A percentile compares a stretch with the other conserved stretches of the same genome.
These are phyloP conservation scores for Paratilapia polleni DNA, from an alignment of 2,113 vertebrate genomes.

Conservation along the genomic window DNA sequence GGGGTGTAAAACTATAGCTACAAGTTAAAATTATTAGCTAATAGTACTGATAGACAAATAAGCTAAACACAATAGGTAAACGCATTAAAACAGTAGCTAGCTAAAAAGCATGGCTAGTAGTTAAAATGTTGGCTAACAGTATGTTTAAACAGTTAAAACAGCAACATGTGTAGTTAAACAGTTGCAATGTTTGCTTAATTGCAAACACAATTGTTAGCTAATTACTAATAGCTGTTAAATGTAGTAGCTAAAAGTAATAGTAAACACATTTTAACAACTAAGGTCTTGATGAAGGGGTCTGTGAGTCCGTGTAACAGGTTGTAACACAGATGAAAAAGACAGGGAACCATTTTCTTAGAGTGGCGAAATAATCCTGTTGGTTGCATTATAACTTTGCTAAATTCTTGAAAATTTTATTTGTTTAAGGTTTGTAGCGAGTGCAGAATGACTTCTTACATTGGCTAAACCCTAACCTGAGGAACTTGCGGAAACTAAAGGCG, in stretches of 20 bases:
- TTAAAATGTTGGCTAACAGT: not conserved
- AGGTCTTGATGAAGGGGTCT: too few relatives aligned
- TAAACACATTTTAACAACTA: too few relatives aligned
- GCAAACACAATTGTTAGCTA: not conserved
- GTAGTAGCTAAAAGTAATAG: not conserved
- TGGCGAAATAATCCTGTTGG: not conserved
- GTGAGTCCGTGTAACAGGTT: too few relatives aligned
- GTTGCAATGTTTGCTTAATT: not conserved
- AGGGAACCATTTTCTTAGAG: too few relatives aligned
- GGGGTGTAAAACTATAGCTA: not conserved
- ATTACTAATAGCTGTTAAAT: fast-evolving
- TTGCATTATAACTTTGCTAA: not conserved
- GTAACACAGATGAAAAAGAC: too few relatives aligned
- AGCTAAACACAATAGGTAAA: not conserved
- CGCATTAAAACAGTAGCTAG: not conserved
- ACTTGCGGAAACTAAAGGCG: not conserved
- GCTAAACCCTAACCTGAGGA: not conserved
- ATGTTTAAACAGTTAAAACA: not conserved
- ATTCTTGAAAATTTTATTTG: not conserved
- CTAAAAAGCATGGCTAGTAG: fast-evolving
- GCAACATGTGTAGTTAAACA: not conserved
- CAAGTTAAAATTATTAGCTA: not conserved
- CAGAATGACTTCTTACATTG: not conserved
- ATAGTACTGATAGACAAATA: not conserved
- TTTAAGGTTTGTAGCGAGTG: not conserved